A percentile compares a stretch with the other conserved stretches of the same genome.
Evolutionary conservation across 2,888 invertebrate genomes (phyloP).

Genomic region (Galeopsomyia nigrocyanea): DNA sequence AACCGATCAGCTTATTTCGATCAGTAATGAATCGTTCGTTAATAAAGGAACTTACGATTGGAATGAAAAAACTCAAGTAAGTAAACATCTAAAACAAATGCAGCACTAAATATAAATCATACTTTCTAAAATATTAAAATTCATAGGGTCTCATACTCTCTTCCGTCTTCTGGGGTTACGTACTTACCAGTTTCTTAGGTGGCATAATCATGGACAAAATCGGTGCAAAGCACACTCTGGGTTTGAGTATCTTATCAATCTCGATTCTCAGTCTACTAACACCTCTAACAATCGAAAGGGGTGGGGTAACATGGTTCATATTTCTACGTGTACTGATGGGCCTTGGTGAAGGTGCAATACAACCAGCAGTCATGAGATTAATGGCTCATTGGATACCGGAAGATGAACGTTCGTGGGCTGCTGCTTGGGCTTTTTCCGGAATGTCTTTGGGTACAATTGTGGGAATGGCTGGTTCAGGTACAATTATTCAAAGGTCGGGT

Average conservation of each 20-base stretch:
- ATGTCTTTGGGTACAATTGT: constrained; percentile 76
- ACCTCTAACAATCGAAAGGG: constrained; percentile 77
- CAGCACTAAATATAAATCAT: no score
- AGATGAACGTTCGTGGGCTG: constrained; percentile 77
- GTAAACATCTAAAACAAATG: no score
- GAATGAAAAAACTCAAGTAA: constrained; percentile 49
- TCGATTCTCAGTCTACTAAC: constrained; percentile 86
- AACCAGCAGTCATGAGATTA: constrained; percentile 85
- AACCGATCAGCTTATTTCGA: not conserved
- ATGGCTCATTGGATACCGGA: constrained; percentile 86
- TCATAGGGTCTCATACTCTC: constrained; percentile 81
- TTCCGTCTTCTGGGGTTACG: constrained; percentile 89
- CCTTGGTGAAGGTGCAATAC: constrained; percentile 87
- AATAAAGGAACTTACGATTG: constrained; percentile 38
- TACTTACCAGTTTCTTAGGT: constrained; percentile 86
- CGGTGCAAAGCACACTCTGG: constrained; percentile 88
- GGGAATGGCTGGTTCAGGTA: constrained; percentile 77
- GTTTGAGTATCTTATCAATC: constrained; percentile 85
- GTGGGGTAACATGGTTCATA: constrained; percentile 80
- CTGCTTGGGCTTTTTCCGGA: constrained; percentile 84
- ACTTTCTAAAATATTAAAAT: not conserved
- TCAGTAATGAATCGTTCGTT: no score
- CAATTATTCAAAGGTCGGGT: constrained; percentile 74
- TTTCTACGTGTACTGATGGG: constrained; percentile 84
- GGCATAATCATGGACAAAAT: constrained; percentile 84